Evolutionary conservation across 2,113 vertebrate genomes (phyloP).

Genomic region (Calidris pygmaea): DNA sequence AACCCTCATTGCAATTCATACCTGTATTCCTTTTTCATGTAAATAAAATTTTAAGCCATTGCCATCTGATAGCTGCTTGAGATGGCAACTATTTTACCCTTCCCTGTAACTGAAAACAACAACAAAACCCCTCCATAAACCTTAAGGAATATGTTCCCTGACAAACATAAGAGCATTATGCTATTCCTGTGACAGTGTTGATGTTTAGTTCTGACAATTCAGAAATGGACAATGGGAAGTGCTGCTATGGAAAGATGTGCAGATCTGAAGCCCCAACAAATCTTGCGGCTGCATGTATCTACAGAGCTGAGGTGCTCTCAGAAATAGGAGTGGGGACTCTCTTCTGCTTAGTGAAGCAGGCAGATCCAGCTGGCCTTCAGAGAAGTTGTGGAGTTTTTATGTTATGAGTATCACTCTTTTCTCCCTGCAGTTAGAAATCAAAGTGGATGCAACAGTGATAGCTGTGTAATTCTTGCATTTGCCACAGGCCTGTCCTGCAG

Average conservation of each 20-base stretch:
- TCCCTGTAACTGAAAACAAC: neutral
- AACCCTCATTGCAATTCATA: neutral
- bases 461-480: neutral
- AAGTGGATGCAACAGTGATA: neutral
- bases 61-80: neutral
- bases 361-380: neutral
- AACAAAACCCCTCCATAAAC: neutral
- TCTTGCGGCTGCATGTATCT: neutral
- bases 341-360: neutral
- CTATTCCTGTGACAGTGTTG: neutral
- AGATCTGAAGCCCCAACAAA: neutral
- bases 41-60: neutral
- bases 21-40: neutral
- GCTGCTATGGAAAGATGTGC: neutral
- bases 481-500: neutral
- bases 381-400: neutral
- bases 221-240: neutral
- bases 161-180: neutral
- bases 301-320: neutral
- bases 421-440: neutral
- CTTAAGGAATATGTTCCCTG: neutral
- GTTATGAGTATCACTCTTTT: neutral
- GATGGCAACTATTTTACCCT: neutral
- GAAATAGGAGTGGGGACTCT: neutral
- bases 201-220: neutral